Evolutionary conservation across 2,797 vertebrate species (phyloP).

Genomic region (Falco naumanni): DNA sequence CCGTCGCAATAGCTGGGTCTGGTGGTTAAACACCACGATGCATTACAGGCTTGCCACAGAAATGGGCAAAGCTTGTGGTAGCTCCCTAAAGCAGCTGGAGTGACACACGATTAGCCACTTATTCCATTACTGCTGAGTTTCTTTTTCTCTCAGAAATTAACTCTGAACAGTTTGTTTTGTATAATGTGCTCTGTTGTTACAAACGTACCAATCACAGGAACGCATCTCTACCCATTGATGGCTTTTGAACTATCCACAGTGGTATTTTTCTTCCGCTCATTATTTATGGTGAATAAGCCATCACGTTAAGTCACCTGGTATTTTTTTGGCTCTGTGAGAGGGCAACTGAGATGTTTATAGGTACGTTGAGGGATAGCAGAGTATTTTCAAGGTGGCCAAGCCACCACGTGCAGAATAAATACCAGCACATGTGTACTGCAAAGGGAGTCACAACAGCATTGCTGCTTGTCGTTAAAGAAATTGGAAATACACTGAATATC

Average conservation of each 20-base stretch:
- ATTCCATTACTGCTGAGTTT: background rate
- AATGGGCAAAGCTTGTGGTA: background rate
- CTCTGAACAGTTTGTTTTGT: background rate
- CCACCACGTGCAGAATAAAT: background rate
- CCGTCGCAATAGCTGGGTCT: background rate
- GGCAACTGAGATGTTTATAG: background rate
- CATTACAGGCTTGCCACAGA: background rate
- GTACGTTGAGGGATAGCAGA: background rate
- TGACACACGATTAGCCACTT: background rate
- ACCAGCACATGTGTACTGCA: background rate
- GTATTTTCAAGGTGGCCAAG: background rate
- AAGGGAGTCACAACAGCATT: background rate
- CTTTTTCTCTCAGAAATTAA: background rate
- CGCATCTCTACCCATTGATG: background rate
- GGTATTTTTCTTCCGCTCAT: background rate
- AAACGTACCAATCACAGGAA: background rate
- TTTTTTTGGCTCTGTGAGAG: background rate
- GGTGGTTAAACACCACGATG: background rate
- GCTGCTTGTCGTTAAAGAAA: background rate
- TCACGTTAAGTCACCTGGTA: background rate
- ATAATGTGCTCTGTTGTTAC: background rate
- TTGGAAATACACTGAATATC: background rate
- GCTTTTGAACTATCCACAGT: background rate
- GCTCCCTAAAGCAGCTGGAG: background rate
- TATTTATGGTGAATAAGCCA: background rate